Base-by-base conservation (phyloP, 2,888 invertebrate species). In the Ashinkailepas kermadecensis region DNA sequence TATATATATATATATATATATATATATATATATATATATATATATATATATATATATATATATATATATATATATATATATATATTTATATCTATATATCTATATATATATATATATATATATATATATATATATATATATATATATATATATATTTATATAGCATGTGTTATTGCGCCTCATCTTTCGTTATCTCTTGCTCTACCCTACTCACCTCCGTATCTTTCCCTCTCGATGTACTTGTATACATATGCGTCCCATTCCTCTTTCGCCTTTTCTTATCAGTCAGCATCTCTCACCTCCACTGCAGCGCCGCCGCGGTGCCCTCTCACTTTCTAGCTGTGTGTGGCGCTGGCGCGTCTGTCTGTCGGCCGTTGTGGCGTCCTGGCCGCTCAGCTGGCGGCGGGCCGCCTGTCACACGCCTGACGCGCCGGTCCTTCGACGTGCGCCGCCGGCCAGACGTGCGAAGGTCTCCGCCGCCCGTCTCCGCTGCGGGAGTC, bases 381-480 rank as follows among this genome's bases (percentile, higher is more conserved):
- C 78, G 78, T 18, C 56, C 18, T 21, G 78, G 56, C 21, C 80
- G 56, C 9, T 18, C 56, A 58, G 80, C 80, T n/a, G 58, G 78
- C 78, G 78, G 80, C 12, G 18, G 80, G 54, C 64, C 80, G 6
- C n/a, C 80, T 7, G 62, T 65, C 64, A 39, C 25, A n/a, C 59
- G 80, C 62, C 10, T 39, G 65, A 65, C 80, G 56, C 10, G 21
- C 25, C 62, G 56, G 80, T 25, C 54, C 64, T 25, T 39, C 62
- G 54, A 13, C 62, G 13, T 25, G 15, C 56, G 64, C 62, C 80
- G n/a, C 2, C 74, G 74, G 13, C 39, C 39, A 39, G 74, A 74
- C 74, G 18, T 74, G 54, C 54, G 74, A 74, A 74, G 74, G 74
- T 74, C 74, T 54, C 74, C 0, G 59, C 59, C 3, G 59, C 59